Conservation (phyloP, 37 sponge, comb jelly and placozoan genomes). For the Spongilla lacustris region DNA sequence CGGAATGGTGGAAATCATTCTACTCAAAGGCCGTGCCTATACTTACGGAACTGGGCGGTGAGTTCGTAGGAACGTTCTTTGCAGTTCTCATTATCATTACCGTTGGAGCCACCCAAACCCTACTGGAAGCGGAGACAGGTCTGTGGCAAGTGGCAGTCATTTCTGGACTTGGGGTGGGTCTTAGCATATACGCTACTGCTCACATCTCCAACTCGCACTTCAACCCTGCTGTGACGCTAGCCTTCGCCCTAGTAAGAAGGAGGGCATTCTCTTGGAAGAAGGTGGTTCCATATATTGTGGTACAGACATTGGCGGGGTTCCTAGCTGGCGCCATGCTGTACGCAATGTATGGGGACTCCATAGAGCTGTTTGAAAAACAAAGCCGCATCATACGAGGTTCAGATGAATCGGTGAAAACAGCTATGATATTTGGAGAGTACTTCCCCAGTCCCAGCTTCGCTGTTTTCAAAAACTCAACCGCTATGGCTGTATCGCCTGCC, state of each 20-base stretch:
- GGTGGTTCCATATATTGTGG: conserved; percentile 28
- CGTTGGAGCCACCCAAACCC: conserved; percentile 6
- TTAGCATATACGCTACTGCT: conserved; percentile 45
- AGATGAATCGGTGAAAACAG: conserved; percentile 21
- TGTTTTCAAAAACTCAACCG: not conserved
- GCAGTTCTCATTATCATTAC: conserved; percentile 31
- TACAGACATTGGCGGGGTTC: conserved; percentile 46
- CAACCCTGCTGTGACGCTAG: conserved; percentile 61
- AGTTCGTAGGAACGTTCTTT: conserved; percentile 54
- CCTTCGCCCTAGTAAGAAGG: conserved; percentile 49
- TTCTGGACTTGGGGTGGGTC: conserved; percentile 40
- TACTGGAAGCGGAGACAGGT: conserved; percentile 31
- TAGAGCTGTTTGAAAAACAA: conserved; percentile 24
- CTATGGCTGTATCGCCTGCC: not conserved
- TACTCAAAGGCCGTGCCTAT: no score
- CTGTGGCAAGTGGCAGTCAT: conserved; percentile 66
- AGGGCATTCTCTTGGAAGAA: conserved; percentile 42
- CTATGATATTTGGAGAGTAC: conserved; percentile 70
- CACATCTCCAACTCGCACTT: conserved; percentile 65
- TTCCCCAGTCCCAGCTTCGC: conserved; percentile 53
- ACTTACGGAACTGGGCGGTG: not conserved
- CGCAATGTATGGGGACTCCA: conserved; percentile 15
- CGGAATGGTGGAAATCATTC: no score
- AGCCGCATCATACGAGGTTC: conserved; percentile 23
- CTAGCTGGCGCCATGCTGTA: conserved; percentile 23